Evolutionary conservation across 1,140 invertebrate genomes (phyloP), one percentile per base, ranked within the genome.

Genomic region (Dreissena rostriformis): DNA sequence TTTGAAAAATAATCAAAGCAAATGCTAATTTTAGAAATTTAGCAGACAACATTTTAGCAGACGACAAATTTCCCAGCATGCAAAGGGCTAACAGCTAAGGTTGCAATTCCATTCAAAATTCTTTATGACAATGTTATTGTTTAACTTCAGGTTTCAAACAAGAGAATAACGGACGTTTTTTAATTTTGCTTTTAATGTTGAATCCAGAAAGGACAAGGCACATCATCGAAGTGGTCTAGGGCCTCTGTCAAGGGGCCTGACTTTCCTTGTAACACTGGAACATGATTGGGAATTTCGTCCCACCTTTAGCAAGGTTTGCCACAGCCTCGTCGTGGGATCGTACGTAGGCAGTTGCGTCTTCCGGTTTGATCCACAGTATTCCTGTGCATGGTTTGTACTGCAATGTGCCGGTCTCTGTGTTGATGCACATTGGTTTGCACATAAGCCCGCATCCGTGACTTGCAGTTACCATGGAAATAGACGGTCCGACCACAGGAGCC

Each of bases 361-460:
- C n/a, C 29, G 57, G 29, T 10, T 61, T 57, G 19, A 82, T 26
- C 29, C 66, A 63, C 61, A 82, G 11, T 1, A 55, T 70, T 15
- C 79, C 79, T 0, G 79, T 10, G 55, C 79, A 82, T 74, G 70
- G 70, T 22, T 49, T 63, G 22, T 71, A 82, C 49, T 14, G 14
- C 4, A 10, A 2, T 17, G 0, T 51, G 57, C 19, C 29, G 51
- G 67, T 22, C 6, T 67, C 71, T 22, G 26, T 28, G n/a, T 52
- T 22, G 8, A 74, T 19, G 63, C 79, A 82, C 19, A 66, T 22
- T 10, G 79, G 70, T 19, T 66, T 24, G 39, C 79, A 82, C 79
- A 82, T 82, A 11, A 24, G 39, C n/a, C 79, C 79, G 66, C 79
- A 82, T 11, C 65, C 61, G 51, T 82, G 70, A 52, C n/a, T 29